Conservation (phyloP, 2,888 invertebrate species). For the Cabera pusaria region DNA sequence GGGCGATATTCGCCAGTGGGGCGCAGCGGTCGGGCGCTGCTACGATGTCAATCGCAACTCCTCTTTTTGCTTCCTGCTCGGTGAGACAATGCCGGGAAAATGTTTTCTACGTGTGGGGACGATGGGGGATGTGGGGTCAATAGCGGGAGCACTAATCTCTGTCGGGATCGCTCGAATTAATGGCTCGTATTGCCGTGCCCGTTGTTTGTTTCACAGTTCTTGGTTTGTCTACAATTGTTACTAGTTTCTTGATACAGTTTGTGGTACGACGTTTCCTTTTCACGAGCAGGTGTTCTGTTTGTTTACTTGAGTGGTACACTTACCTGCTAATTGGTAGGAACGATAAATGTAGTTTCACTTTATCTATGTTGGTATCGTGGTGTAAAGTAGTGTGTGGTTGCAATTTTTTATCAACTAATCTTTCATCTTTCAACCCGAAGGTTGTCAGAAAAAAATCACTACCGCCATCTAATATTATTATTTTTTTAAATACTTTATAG, state of each 20-base stretch:
- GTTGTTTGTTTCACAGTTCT: slow-evolving; percentile 71
- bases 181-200: slow-evolving; percentile 75
- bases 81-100: slow-evolving; percentile 76
- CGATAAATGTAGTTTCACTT: too few species aligned
- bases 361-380: too few species aligned
- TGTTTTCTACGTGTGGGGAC: slow-evolving; percentile 69
- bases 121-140: slow-evolving; percentile 64
- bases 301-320: too few species aligned
- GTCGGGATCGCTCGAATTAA: slow-evolving; percentile 77
- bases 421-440: too few species aligned
- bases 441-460: too few species aligned
- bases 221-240: slow-evolving; percentile 60
- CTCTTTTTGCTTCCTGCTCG: slow-evolving; percentile 68
- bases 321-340: too few species aligned
- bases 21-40: slow-evolving; percentile 36
- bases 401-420: too few species aligned
- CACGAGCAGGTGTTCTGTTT: slow-evolving; percentile 14
- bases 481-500: too few species aligned
- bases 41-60: slow-evolving; percentile 70
- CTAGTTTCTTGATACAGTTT: slow-evolving; percentile 57
- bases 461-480: too few species aligned
- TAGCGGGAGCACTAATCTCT: slow-evolving; percentile 75
- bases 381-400: too few species aligned
- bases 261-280: slow-evolving; percentile 38
- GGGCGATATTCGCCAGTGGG: slow-evolving; percentile 24